Conservation (phyloP, 2,113 vertebrate species). For the Boleophthalmus pectinirostris region DNA sequence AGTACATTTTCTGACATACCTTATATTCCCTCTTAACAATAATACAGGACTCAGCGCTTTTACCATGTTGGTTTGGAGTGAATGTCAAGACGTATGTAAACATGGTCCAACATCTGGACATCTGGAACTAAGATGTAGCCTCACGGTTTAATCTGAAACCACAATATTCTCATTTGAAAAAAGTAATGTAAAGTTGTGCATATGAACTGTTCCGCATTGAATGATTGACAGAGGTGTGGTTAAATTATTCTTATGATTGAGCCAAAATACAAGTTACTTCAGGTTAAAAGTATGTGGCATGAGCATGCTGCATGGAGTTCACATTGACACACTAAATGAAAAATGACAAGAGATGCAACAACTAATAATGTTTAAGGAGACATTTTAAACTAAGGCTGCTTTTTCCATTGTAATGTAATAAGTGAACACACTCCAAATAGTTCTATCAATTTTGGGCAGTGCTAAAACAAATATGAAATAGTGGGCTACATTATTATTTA, state of each 20-base stretch:
- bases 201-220: not conserved
- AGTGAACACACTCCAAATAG: not conserved
- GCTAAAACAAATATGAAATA: no score
- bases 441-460: not conserved
- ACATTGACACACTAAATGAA: not conserved
- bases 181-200: not conserved
- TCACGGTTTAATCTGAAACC: not conserved
- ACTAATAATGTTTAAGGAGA: not conserved
- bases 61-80: not conserved
- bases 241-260: not conserved
- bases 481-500: not conserved
- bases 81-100: not conserved
- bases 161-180: not conserved
- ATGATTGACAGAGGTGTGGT: not conserved
- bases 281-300: not conserved
- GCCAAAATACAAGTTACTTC: not conserved
- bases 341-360: not conserved
- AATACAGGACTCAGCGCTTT: constrained; percentile 22
- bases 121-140: not conserved
- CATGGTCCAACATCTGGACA: constrained; percentile 24
- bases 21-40: constrained; percentile 14
- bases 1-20: constrained; percentile 19
- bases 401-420: no score
- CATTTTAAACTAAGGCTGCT: no score
- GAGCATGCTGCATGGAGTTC: not conserved